These are phyloP conservation scores for Heliconius himera DNA, from an alignment of 1,140 invertebrate genomes.

Conservation along the genomic window DNA sequence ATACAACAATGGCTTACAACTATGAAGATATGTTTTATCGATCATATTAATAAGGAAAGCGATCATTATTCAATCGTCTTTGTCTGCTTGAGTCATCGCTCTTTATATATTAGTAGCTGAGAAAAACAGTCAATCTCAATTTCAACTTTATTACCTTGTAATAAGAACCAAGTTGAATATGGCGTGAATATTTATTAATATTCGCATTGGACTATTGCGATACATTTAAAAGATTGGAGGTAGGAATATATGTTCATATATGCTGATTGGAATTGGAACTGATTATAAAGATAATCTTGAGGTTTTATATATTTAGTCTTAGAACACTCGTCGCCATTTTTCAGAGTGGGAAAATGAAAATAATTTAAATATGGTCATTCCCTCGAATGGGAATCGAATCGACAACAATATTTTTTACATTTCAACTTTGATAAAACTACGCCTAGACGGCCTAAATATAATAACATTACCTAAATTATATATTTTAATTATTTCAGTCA, in stretches of 20 bases:
- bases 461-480: background rate
- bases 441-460: background rate
- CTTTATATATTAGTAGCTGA: background rate
- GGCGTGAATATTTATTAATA: background rate
- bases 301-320: too few relatives aligned
- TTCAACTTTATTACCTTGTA: background rate
- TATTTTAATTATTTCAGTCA: constrained; percentile 35
- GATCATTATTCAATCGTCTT: constrained; percentile 35
- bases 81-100: constrained; percentile 28
- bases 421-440: too few relatives aligned
- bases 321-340: too few relatives aligned
- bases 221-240: background rate
- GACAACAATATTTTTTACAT: too few relatives aligned
- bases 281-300: background rate
- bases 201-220: background rate
- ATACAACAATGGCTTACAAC: constrained; percentile 14
- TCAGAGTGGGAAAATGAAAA: too few relatives aligned
- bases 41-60: constrained; percentile 37
- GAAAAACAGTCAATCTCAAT: background rate
- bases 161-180: background rate
- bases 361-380: too few relatives aligned
- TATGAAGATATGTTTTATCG: constrained; percentile 16
- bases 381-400: too few relatives aligned
- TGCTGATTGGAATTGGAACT: background rate
- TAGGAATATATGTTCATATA: background rate